Percentiles rank a stretch among this genome's conserved stretches.
Evolutionary conservation across 2,113 vertebrate species (phyloP).

Genomic region (Plecotus auritus): DNA sequence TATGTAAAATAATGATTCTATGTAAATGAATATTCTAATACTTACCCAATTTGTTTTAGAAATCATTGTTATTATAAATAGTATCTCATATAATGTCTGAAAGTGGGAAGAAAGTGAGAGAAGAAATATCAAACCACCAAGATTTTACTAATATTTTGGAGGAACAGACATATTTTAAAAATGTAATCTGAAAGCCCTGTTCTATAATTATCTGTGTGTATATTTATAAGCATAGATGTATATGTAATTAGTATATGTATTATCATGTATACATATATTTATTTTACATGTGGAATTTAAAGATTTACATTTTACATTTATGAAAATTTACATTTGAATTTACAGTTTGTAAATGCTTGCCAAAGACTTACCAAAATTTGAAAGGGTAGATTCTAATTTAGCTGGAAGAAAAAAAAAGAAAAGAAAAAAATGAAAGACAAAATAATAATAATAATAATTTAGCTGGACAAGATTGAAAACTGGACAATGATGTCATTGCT

Average conservation of each 20-base stretch:
- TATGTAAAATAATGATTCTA: not conserved
- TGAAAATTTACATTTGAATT: conserved; percentile 2
- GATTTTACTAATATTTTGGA: not conserved
- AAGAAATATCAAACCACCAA: not conserved
- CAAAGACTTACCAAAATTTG: not conserved
- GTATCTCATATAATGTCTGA: not conserved
- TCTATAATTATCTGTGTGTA: not conserved
- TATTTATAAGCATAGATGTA: not conserved
- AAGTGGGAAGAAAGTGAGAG: not conserved
- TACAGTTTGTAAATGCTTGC: not conserved
- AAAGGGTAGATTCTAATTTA: not conserved
- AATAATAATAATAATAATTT: not conserved
- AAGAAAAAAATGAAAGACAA: no score
- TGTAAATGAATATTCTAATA: not conserved
- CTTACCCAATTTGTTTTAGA: not conserved
- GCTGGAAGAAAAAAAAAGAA: not conserved
- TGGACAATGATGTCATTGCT: not conserved
- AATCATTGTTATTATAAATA: not conserved
- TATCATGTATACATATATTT: not conserved
- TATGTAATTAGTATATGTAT: not conserved
- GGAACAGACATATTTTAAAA: not conserved
- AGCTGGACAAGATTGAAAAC: not conserved
- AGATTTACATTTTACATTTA: conserved; percentile 2
- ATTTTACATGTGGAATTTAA: not conserved
- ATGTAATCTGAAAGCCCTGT: not conserved